These are phyloP conservation scores for Phaedon cochleariae DNA, from an alignment of 2,888 invertebrate genomes.

Conservation along the genomic window DNA sequence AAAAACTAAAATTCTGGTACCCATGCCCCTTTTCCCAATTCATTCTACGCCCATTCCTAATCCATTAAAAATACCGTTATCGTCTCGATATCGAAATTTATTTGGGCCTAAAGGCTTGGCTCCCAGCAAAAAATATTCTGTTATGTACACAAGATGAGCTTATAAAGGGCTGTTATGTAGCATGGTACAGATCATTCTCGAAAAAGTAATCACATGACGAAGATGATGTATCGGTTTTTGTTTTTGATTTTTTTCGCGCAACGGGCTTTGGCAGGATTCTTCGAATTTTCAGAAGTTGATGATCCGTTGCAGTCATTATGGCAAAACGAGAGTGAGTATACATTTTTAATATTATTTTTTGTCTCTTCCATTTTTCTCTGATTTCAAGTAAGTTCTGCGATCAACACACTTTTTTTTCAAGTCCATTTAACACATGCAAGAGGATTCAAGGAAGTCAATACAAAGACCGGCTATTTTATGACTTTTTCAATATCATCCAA, in stretches of 20 bases:
- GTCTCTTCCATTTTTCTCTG: too few species aligned
- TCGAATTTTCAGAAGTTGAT: constrained; percentile 52
- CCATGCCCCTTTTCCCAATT: neutral
- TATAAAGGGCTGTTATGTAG: constrained; percentile 28
- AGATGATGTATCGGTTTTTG: constrained; percentile 20
- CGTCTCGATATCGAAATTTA: constrained; percentile 13
- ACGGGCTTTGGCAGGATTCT: constrained; percentile 41
- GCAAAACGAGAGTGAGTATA: constrained; percentile 47
- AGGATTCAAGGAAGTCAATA: too few species aligned
- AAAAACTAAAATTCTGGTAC: too few species aligned
- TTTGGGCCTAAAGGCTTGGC: constrained; percentile 26
- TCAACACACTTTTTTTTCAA: too few species aligned
- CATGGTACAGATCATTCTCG: constrained; percentile 5
- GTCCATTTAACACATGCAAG: too few species aligned
- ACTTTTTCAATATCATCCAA: too few species aligned
- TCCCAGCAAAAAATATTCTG: constrained; percentile 31
- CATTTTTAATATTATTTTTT: neutral
- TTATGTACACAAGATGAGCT: constrained; percentile 38
- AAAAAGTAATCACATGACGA: neutral
- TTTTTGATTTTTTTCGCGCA: constrained; percentile 4
- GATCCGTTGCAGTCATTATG: constrained; percentile 51
- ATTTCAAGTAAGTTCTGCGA: too few species aligned
- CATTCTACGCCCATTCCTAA: constrained; percentile 2
- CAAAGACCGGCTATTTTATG: too few species aligned
- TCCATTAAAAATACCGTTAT: constrained; percentile 18